Conservation (phyloP, 1,140 invertebrate genomes). For the Potamilus streckersoni region DNA sequence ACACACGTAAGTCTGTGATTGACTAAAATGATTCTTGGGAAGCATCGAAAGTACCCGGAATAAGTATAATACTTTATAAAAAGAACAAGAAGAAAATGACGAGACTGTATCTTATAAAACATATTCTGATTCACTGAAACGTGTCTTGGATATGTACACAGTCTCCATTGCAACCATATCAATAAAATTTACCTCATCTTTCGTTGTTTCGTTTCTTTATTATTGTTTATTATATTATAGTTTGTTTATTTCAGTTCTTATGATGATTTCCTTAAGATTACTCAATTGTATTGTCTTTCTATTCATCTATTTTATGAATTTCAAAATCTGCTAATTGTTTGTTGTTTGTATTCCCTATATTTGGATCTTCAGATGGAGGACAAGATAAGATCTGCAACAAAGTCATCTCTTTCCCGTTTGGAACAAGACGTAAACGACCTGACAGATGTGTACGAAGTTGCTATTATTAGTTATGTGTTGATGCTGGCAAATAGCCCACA, state of each 20-base stretch:
- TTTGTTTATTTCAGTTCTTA: no score
- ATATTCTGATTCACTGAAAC: no score
- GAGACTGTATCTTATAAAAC: no score
- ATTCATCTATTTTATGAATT: neutral
- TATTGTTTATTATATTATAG: neutral
- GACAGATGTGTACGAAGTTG: slow-evolving; percentile 82
- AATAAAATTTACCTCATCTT: neutral
- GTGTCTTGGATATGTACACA: neutral
- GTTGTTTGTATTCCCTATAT: neutral
- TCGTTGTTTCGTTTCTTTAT: neutral
- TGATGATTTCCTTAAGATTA: no score
- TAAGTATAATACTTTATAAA: no score
- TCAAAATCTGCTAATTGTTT: neutral
- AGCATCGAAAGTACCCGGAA: no score
- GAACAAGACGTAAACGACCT: slow-evolving; percentile 8
- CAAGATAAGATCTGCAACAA: slow-evolving; percentile 15
- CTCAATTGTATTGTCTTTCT: no score
- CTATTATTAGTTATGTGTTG: slow-evolving; percentile 70
- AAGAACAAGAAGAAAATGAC: no score
- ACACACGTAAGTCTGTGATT: neutral
- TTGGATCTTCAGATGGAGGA: slow-evolving; percentile 8
- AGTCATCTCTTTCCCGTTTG: slow-evolving; percentile 8
- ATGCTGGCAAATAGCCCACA: slow-evolving; percentile 80
- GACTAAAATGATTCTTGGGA: neutral
- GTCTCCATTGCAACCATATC: neutral